Percentiles rank a stretch among this genome's conserved stretches.
Conservation (phyloP, 2,797 vertebrate genomes). For the Macropodus opercularis region DNA sequence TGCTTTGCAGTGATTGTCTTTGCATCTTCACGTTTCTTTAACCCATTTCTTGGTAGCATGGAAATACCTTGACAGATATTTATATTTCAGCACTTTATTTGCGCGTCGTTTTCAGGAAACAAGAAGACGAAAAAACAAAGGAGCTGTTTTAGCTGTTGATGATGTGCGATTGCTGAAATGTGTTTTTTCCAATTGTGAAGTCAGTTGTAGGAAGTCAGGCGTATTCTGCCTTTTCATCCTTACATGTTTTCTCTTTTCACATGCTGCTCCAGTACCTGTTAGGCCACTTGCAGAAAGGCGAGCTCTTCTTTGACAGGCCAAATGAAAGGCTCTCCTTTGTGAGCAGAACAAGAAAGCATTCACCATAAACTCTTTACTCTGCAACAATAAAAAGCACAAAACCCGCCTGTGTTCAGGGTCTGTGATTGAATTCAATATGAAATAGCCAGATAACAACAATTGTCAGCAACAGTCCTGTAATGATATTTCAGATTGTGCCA, state of each 20-base stretch:
- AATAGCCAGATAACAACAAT: slow-evolving; percentile 15
- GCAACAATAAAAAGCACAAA: slow-evolving; percentile 1
- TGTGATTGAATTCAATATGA: slow-evolving; percentile 32
- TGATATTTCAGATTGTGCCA: slow-evolving; percentile 39
- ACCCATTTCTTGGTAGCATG: not conserved
- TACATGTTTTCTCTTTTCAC: slow-evolving; percentile 4
- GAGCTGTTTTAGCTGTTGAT: not conserved
- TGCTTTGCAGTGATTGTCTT: slow-evolving; percentile 23
- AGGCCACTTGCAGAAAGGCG: not conserved
- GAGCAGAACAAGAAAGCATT: slow-evolving; percentile 5
- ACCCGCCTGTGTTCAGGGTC: slow-evolving; percentile 3
- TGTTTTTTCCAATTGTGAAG: not conserved
- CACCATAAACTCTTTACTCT: not conserved
- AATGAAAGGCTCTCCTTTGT: slow-evolving; percentile 19
- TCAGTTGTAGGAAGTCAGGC: slow-evolving; percentile 1
- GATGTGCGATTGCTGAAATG: slow-evolving; percentile 10
- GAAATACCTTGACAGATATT: slow-evolving; percentile 5
- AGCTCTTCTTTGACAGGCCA: slow-evolving; percentile 5
- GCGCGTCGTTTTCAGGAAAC: not conserved
- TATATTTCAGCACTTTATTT: not conserved
- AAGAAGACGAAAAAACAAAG: no score
- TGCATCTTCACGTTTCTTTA: slow-evolving; percentile 14
- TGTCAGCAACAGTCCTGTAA: slow-evolving; percentile 22
- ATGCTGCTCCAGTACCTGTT: slow-evolving; percentile 2
- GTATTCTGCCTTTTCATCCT: slow-evolving; percentile 28